Base-by-base conservation (phyloP, 2,888 invertebrate species). In the Melanchra persicariae region DNA sequence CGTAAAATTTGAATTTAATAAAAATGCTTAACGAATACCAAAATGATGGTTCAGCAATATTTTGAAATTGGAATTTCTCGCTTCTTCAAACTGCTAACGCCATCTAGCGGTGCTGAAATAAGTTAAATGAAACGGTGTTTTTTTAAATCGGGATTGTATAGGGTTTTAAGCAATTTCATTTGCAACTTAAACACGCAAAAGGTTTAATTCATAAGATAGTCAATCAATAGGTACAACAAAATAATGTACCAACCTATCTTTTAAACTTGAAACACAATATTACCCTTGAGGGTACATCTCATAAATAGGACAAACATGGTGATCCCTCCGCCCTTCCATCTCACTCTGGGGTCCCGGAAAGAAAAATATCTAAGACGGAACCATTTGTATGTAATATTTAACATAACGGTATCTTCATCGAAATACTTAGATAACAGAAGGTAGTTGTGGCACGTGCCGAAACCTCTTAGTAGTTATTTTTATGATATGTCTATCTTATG, bases 321-420 rank as follows among this genome's bases (percentile, higher is more conserved):
- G 81, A 85, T 73, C 78, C 79, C 78, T 81, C 65, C 73, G 60
- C 71, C 76, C 78, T 75, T 69, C 67, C 70, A 72, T 62, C 60
- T 72, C 55, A 54, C 68, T 68, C 63, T 52, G 43, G 72, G 58
- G 64, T 68, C 84, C 83, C 81, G 78, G 67, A 60, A 64, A 81
- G 74, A 81, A 79, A 78, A 86, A 87, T 81, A 79, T 82, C 79
- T 78, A 75, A 83, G 79, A 71, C 60, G 78, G 75, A 71, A 75
- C 83, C 76, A 84, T 87, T 81, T 83, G 57, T 76, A 87, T 88
- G 59, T 81, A 87, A 85, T 87, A 88, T 88, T 88, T 79, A 87
- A 75, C 70, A 34, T 79, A 79, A 80, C 77, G 61, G 69, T 63
- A 78, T 58, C 72, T 76, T 67, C 63, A 54, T 24, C 17, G 54